Percentiles rank a stretch among this genome's conserved stretches.
Evolutionary conservation across 92 coral and sea anemone genomes (phyloP).

Genomic region (Phenganax stokvisi): DNA sequence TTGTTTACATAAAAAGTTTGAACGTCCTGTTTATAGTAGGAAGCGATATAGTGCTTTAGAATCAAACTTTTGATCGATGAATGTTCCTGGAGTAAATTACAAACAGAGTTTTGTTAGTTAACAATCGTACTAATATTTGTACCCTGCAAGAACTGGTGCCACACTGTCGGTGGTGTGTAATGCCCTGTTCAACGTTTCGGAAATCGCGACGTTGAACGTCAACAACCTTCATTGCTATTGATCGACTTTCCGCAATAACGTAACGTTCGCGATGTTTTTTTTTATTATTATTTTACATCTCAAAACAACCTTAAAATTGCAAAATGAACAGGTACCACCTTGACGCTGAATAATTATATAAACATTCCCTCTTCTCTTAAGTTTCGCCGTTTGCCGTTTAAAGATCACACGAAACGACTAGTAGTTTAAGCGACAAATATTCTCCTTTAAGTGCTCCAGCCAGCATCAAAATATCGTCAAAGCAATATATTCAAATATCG

Average conservation of each 20-base stretch:
- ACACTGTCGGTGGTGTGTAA: background rate
- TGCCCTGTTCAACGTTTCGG: background rate
- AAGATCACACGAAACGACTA: too few relatives aligned
- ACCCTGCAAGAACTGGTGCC: slow-evolving; percentile 6
- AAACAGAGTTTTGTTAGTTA: slow-evolving; percentile 32
- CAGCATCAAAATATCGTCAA: background rate
- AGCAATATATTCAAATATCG: slow-evolving; percentile 3
- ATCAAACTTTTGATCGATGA: slow-evolving; percentile 1
- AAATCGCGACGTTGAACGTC: background rate
- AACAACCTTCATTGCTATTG: background rate
- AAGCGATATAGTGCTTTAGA: background rate
- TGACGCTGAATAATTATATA: too few relatives aligned
- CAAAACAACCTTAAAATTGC: too few relatives aligned
- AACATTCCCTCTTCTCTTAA: too few relatives aligned
- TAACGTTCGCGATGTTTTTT: too few relatives aligned
- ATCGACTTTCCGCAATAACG: background rate
- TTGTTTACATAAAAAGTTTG: too few relatives aligned
- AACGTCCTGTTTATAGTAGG: slow-evolving; percentile 16
- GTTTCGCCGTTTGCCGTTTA: too few relatives aligned
- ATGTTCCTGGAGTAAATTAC: background rate
- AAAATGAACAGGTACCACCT: too few relatives aligned
- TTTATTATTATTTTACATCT: too few relatives aligned
- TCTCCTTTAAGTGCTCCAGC: too few relatives aligned
- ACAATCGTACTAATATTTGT: slow-evolving; percentile 22
- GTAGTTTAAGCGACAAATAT: too few relatives aligned